Percentiles rank a stretch among this genome's conserved stretches.
These are phyloP conservation scores for Drosophila longiperda DNA, from an alignment of 2,888 invertebrate species.

Conservation along the genomic window DNA sequence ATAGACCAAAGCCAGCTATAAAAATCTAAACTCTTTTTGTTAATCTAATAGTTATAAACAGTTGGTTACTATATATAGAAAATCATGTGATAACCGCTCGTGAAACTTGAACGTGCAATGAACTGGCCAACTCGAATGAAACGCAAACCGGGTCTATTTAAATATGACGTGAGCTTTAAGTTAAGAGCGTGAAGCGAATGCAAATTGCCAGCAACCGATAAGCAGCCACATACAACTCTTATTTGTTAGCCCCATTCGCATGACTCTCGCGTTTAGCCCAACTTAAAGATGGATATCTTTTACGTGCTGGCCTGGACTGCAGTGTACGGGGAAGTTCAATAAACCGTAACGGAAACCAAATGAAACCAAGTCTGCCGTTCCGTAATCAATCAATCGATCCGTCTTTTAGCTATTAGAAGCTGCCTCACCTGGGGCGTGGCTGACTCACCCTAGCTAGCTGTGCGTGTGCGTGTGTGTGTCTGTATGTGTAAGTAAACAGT, in stretches of 20 bases:
- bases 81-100: not conserved
- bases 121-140: slow-evolving; percentile 25
- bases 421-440: slow-evolving; percentile 49
- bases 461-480: not conserved
- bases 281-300: slow-evolving; percentile 11
- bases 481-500: slow-evolving; percentile 2
- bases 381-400: slow-evolving; percentile 51
- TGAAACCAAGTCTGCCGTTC: slow-evolving; percentile 36
- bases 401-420: slow-evolving; percentile 33
- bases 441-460: slow-evolving; percentile 20
- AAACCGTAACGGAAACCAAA: slow-evolving; percentile 29
- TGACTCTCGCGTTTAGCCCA: not conserved
- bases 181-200: slow-evolving; percentile 57
- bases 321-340: slow-evolving; percentile 9
- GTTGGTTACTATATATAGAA: not conserved
- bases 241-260: not conserved
- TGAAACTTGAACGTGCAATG: slow-evolving; percentile 25
- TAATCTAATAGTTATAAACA: not conserved
- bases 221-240: slow-evolving; percentile 28
- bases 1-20: not conserved
- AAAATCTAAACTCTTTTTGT: not conserved
- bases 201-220: slow-evolving; percentile 59
- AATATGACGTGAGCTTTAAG: slow-evolving; percentile 37
- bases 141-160: slow-evolving; percentile 42
- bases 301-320: not conserved